Conservation (phyloP, 2,888 invertebrate species). For the Cheilosia grossa region DNA sequence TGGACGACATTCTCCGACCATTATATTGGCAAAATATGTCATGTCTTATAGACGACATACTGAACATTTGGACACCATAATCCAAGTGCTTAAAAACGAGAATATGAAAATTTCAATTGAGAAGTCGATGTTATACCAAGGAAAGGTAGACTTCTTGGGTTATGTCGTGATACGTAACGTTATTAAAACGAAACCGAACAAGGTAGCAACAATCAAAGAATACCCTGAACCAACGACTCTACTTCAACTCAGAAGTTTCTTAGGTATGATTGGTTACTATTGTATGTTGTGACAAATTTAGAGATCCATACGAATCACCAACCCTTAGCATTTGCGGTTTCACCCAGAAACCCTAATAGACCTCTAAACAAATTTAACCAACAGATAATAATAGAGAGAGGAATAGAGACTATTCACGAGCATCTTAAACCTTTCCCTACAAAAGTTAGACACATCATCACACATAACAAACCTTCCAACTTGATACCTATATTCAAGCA, state of each 20-base stretch:
- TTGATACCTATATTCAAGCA: background rate
- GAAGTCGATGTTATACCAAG: background rate
- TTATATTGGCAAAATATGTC: too few relatives aligned
- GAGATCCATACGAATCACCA: too few relatives aligned
- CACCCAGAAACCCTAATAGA: background rate
- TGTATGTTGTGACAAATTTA: background rate
- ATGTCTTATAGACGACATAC: too few relatives aligned
- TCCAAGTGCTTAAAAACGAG: background rate
- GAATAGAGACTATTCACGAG: background rate
- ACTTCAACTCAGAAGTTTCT: too few relatives aligned
- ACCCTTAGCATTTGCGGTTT: too few relatives aligned
- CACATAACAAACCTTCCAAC: background rate
- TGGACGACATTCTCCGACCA: too few relatives aligned
- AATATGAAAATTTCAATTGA: background rate
- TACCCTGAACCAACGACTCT: constrained; percentile 1
- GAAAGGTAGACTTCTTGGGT: background rate
- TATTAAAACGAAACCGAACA: constrained; percentile 4
- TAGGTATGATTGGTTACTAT: background rate
- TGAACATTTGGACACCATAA: background rate
- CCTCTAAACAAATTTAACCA: background rate
- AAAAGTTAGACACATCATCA: too few relatives aligned
- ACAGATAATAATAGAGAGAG: constrained; percentile 6
- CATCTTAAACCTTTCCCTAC: too few relatives aligned
- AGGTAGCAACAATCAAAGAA: background rate
- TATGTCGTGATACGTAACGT: constrained; percentile 2